Conservation (phyloP, 2,888 invertebrate species). For the Disparrhopalites patrizii region DNA sequence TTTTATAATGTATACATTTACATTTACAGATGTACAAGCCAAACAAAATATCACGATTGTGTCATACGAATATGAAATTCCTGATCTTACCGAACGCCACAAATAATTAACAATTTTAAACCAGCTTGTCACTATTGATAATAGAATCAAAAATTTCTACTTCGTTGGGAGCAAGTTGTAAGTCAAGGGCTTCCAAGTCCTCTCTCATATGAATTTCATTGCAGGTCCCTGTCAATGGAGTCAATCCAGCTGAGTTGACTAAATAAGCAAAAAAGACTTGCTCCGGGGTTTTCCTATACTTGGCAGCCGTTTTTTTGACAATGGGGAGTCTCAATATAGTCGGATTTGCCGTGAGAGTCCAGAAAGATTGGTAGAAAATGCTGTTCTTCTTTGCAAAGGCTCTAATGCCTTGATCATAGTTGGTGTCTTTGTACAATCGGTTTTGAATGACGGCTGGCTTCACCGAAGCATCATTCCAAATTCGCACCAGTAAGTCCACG, state of each 20-base stretch:
- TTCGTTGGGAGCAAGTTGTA: slow-evolving; percentile 21
- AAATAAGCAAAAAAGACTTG: slow-evolving; percentile 35
- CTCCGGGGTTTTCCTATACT: slow-evolving; percentile 27
- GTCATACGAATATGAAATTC: no score
- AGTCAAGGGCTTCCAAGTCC: slow-evolving; percentile 28
- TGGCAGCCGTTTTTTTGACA: slow-evolving; percentile 19
- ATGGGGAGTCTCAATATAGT: slow-evolving; percentile 5
- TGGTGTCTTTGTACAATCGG: slow-evolving; percentile 20
- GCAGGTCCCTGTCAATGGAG: slow-evolving; percentile 32
- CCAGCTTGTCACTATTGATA: slow-evolving; percentile 5
- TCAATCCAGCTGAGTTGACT: slow-evolving; percentile 18
- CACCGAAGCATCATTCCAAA: slow-evolving; percentile 25
- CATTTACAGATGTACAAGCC: no score
- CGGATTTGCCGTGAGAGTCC: slow-evolving; percentile 34
- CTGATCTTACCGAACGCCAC: no score
- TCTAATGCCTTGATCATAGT: slow-evolving; percentile 24
- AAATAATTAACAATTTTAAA: no score
- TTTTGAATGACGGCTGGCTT: slow-evolving; percentile 34
- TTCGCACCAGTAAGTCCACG: not conserved
- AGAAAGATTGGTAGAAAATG: slow-evolving; percentile 34
- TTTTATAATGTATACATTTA: no score
- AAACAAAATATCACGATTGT: no score
- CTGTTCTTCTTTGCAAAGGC: slow-evolving; percentile 19
- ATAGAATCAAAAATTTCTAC: slow-evolving; percentile 20
- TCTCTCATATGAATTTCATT: slow-evolving; percentile 30